Conservation (phyloP, 2,797 vertebrate genomes). For the Catostomus latipinnis region DNA sequence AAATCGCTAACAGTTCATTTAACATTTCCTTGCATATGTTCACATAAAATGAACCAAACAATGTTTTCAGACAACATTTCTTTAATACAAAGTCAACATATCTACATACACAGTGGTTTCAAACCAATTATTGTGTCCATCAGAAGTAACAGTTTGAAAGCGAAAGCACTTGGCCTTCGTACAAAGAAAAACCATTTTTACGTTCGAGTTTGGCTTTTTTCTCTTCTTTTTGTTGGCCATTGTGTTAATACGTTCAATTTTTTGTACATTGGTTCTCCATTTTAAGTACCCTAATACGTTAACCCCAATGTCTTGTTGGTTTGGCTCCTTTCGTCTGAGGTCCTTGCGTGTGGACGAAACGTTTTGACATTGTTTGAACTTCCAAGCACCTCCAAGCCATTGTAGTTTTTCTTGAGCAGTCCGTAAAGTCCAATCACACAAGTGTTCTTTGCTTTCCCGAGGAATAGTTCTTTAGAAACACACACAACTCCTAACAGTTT, state of each 20-base stretch:
- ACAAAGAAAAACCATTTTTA: slow-evolving; percentile 84
- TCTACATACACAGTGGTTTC: slow-evolving; percentile 98
- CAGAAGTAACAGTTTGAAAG: slow-evolving; percentile 93
- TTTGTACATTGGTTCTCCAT: slow-evolving; percentile 29
- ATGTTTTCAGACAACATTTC: slow-evolving; percentile 90
- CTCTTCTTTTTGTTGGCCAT: slow-evolving; percentile 58
- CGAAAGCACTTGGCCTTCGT: slow-evolving; percentile 86
- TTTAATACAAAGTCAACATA: slow-evolving; percentile 99
- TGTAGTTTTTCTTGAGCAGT: slow-evolving; percentile 61
- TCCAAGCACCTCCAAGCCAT: slow-evolving; percentile 66
- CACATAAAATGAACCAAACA: slow-evolving; percentile 11
- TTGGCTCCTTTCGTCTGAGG: slow-evolving; percentile 73
- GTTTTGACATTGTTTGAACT: slow-evolving; percentile 76
- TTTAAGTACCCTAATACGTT: slow-evolving; percentile 35
- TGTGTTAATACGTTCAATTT: slow-evolving; percentile 66
- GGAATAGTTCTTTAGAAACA: slow-evolving; percentile 66
- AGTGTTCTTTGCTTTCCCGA: slow-evolving; percentile 51
- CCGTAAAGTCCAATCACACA: slow-evolving; percentile 49
- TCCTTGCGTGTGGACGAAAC: slow-evolving; percentile 78
- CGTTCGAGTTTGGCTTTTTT: slow-evolving; percentile 64
- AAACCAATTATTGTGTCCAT: slow-evolving; percentile 92
- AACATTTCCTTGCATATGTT: background rate
- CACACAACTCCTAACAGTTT: slow-evolving; percentile 67
- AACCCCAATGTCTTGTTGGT: slow-evolving; percentile 31
- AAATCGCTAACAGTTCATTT: no score